Evolutionary conservation across 2,888 invertebrate species (phyloP).

Genomic region (Belgica antarctica): DNA sequence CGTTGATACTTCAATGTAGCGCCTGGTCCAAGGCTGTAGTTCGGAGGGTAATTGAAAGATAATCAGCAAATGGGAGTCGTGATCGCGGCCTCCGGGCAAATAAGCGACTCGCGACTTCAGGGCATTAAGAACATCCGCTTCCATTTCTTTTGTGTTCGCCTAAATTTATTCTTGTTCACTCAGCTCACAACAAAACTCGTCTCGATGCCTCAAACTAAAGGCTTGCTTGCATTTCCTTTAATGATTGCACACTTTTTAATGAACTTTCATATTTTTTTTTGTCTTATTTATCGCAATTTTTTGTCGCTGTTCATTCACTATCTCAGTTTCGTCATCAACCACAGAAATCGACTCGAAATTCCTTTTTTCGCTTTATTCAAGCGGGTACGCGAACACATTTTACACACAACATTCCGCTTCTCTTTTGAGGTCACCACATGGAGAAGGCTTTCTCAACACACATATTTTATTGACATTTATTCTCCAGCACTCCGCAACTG

Average conservation of each 20-base stretch:
- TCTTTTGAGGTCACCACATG: constrained; percentile 24
- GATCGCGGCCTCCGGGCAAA: constrained; percentile 67
- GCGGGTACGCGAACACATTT: neutral
- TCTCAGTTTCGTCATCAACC: too few species aligned
- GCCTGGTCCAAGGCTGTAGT: constrained; percentile 56
- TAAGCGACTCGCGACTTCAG: constrained; percentile 62
- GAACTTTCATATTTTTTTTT: neutral
- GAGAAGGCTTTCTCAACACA: constrained; percentile 28
- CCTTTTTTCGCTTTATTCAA: neutral
- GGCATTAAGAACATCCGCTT: constrained; percentile 60
- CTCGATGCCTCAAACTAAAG: too few species aligned
- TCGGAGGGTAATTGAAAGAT: constrained; percentile 63
- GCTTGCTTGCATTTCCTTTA: constrained; percentile 4
- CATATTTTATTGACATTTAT: constrained; percentile 30
- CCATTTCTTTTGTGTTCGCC: constrained; percentile 53
- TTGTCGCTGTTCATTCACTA: neutral
- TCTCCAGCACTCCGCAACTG: constrained; percentile 6
- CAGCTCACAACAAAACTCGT: neutral
- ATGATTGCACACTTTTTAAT: too few species aligned
- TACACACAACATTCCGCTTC: constrained; percentile 18
- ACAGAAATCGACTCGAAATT: too few species aligned
- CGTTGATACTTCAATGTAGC: constrained; percentile 52
- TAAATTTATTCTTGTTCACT: neutral
- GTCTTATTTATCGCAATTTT: neutral
- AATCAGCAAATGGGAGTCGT: constrained; percentile 63